phyloP scores from a whole-genome alignment of 2,888 invertebrate species.

The Panopea generosa region DNA sequence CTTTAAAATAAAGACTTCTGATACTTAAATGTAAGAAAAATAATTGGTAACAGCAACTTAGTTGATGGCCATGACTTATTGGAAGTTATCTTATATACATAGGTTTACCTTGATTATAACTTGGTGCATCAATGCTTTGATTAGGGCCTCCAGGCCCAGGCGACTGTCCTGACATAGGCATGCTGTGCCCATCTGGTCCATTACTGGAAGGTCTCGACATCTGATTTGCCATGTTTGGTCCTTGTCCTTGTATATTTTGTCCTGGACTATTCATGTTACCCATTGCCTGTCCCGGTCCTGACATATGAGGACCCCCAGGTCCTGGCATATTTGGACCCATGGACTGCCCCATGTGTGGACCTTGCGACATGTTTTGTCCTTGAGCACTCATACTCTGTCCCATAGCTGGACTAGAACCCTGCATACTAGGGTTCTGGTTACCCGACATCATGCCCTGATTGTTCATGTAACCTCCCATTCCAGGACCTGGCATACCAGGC shows the following conservation, averaged over 20 bases:
- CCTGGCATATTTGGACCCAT: slow-evolving; percentile 51
- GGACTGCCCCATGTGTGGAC: slow-evolving; percentile 43
- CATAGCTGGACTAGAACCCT: slow-evolving; percentile 34
- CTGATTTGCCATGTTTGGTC: slow-evolving; percentile 58
- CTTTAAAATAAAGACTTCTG: no score
- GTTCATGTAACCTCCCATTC: slow-evolving; percentile 48
- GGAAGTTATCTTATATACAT: no score
- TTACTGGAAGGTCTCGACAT: slow-evolving; percentile 54
- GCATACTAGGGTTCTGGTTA: slow-evolving; percentile 40
- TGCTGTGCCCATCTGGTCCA: slow-evolving; percentile 54
- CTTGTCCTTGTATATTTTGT: slow-evolving; percentile 40
- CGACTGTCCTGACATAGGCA: slow-evolving; percentile 47
- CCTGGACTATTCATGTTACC: slow-evolving; percentile 37
- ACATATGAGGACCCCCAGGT: slow-evolving; percentile 45
- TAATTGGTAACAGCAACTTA: no score
- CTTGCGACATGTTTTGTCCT: slow-evolving; percentile 28
- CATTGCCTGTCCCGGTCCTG: slow-evolving; percentile 39
- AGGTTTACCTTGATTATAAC: slow-evolving; percentile 59
- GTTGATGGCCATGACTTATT: no score
- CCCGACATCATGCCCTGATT: slow-evolving; percentile 49
- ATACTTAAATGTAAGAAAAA: no score
- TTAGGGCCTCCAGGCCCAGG: slow-evolving; percentile 25
- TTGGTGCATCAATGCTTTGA: slow-evolving; percentile 42
- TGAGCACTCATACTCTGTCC: slow-evolving; percentile 32
- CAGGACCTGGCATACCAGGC: slow-evolving; percentile 61